Base-by-base conservation (phyloP, 2,797 vertebrate species). In the Chromobotia macracanthus region DNA sequence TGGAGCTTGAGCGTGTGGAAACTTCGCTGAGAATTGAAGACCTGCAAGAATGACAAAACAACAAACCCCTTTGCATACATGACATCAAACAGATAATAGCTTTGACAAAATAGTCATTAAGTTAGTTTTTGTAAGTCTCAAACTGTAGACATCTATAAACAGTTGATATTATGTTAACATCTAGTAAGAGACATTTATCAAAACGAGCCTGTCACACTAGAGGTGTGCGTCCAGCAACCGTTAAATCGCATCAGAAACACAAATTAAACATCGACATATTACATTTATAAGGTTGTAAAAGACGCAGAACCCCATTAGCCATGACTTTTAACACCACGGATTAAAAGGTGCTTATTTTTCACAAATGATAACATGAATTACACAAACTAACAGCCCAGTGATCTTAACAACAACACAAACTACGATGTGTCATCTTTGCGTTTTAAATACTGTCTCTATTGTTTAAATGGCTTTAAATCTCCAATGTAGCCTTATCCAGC, bases 21-120 rank as follows among this genome's bases (percentile, higher is more conserved):
- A 99, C 98, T 84, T 99, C 98, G 28, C 97, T 99, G 82, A 99
- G 88, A 88, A 99, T 99, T 0, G 96, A 96, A 15, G 96, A 91
- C 98, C 98, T 99, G 78, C 0, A 76, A 72, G 48, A 79, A 86
- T 58, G 18, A 25, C 11, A 58, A 31, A 65, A 67, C 19, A 60
- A 21, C 16, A 55, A 61, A 79, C 23, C 16, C 21, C 38, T 18
- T 19, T 5, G 0, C 12, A 35, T 23, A 35, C 21, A 21, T 56
- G 15, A 25, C 66, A 69, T 16, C 5, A 51, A n/a, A 16, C 9
- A 61, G 7, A 38, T 38, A 28, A 6, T 7, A 3, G 11, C 44
- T 67, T 46, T 19, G 41, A 76, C 9, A 0, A 12, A 28, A 6
- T n/a, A 51, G 10, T 8, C 35, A 55, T 25, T 12, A 44, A 21